A percentile compares a stretch with the other conserved stretches of the same genome.
phyloP scores from a whole-genome alignment of 2,888 invertebrate genomes.

The Nymphalis polychloros region DNA sequence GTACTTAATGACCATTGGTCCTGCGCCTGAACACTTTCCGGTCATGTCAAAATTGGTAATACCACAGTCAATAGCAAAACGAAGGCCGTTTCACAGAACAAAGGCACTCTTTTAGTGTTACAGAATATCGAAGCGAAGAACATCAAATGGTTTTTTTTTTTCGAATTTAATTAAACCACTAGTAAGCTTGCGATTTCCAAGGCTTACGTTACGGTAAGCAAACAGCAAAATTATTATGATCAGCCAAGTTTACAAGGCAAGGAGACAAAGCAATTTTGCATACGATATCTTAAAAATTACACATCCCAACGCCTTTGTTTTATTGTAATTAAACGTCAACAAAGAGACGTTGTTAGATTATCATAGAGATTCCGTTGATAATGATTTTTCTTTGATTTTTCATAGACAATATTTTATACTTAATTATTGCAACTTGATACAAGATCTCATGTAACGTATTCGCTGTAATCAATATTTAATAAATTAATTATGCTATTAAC shows the following conservation, averaged over 20 bases:
- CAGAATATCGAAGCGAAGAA: too few relatives aligned
- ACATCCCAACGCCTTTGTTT: slow-evolving; percentile 39
- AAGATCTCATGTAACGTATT: too few relatives aligned
- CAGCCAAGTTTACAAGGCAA: not conserved
- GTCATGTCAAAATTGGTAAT: too few relatives aligned
- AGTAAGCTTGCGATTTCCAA: slow-evolving; percentile 5
- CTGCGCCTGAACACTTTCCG: too few relatives aligned
- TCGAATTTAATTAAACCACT: not conserved
- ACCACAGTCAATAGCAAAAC: too few relatives aligned
- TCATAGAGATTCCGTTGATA: not conserved
- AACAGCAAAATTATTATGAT: slow-evolving; percentile 18
- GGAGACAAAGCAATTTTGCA: slow-evolving; percentile 31
- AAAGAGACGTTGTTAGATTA: slow-evolving; percentile 24
- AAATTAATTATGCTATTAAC: too few relatives aligned
- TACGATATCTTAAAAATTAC: slow-evolving; percentile 37
- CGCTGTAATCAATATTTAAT: too few relatives aligned
- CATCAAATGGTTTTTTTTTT: too few relatives aligned
- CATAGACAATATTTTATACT: not conserved
- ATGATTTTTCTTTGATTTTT: not conserved
- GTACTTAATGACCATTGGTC: too few relatives aligned
- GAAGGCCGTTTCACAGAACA: too few relatives aligned
- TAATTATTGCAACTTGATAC: not conserved
- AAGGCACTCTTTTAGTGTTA: too few relatives aligned
- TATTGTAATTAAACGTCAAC: slow-evolving; percentile 23
- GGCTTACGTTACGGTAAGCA: slow-evolving; percentile 18